Base-by-base conservation (phyloP, 2,113 vertebrate species). In the Sylvia atricapilla region DNA sequence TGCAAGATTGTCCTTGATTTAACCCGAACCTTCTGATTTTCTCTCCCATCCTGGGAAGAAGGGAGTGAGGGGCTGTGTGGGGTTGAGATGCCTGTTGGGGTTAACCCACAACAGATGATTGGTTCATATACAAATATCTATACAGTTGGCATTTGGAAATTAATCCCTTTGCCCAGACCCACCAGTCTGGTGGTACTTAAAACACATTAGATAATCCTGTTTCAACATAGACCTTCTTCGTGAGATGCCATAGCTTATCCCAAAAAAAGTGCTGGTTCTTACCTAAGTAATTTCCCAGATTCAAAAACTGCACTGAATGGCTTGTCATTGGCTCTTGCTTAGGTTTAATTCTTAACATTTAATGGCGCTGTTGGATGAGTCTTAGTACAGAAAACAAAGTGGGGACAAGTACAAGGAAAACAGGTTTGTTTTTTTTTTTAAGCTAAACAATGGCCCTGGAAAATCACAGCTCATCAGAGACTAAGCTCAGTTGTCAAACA, bases 21-120 rank as follows among this genome's bases (percentile, higher is more conserved):
- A 67, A 27, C 6, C 3, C 12, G 37, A 14, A 0, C 2, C 11
- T 37, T 64, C 12, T 1, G 2, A 52, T 30, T 69, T 30, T 58
- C n/a, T 43, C 7, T 12, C 7, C 16, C 2, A 16, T n/a, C 14
- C 20, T 4, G 1, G 1, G 25, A 5, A 9, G 5, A 6, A 70
- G 28, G 16, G 18, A 66, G 8, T 2, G 11, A 56, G 35, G 1
- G 1, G 19, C 19, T 52, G 7, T 21, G 17, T 35, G 15, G 15
- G 31, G 20, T 56, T 75, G 18, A 79, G 39, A 6, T 44, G 13
- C 35, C 24, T 15, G 3, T 5, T 79, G 31, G 50, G 11, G 9
- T 64, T 58, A 59, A 49, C 1, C 15, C 62, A n/a, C 13, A 67
- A 8, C 11, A 47, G 10, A 53, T 20, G 23, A 8, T 25, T 22